phyloP scores from a whole-genome alignment of 2,797 vertebrate species.

The Melanotaenia boesemani region DNA sequence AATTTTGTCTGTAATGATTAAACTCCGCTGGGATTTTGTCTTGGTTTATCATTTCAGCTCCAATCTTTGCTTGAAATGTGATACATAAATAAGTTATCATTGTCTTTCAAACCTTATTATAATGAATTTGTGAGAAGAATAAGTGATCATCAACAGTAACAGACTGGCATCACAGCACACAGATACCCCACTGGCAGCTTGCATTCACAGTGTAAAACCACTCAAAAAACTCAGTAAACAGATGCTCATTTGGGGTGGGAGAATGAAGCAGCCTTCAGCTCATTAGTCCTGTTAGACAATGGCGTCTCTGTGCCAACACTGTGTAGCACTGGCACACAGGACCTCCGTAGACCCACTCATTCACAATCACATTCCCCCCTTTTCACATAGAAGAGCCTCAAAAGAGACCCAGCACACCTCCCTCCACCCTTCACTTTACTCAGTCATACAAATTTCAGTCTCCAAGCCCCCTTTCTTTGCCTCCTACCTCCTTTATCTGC shows the following conservation, averaged over 20 bases:
- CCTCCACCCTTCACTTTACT: conserved; percentile 46
- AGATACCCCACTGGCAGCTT: conserved; percentile 40
- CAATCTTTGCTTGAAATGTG: too few species aligned
- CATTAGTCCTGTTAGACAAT: conserved; percentile 82
- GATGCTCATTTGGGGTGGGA: conserved; percentile 62
- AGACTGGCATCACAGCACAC: too few species aligned
- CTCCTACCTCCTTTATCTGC: conserved; percentile 22
- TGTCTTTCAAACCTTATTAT: too few species aligned
- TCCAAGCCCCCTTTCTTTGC: conserved; percentile 16
- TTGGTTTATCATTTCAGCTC: too few species aligned
- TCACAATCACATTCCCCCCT: conserved; percentile 64
- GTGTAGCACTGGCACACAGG: conserved; percentile 69
- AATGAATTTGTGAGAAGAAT: neutral
- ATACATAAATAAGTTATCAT: too few species aligned
- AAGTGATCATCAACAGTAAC: conserved; percentile 1
- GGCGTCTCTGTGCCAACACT: conserved; percentile 78
- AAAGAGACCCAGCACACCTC: conserved; percentile 39
- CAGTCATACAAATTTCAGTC: conserved; percentile 60
- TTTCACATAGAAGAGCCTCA: conserved; percentile 73
- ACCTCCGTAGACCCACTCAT: conserved; percentile 67
- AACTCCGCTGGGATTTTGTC: too few species aligned
- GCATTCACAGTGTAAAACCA: conserved; percentile 15
- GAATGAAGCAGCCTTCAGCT: conserved; percentile 68
- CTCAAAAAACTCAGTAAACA: conserved; percentile 56
- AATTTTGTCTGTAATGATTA: too few species aligned